These are phyloP conservation scores for Protobothrops flavoviridis DNA, from an alignment of 2,113 vertebrate species.

Conservation along the genomic window DNA sequence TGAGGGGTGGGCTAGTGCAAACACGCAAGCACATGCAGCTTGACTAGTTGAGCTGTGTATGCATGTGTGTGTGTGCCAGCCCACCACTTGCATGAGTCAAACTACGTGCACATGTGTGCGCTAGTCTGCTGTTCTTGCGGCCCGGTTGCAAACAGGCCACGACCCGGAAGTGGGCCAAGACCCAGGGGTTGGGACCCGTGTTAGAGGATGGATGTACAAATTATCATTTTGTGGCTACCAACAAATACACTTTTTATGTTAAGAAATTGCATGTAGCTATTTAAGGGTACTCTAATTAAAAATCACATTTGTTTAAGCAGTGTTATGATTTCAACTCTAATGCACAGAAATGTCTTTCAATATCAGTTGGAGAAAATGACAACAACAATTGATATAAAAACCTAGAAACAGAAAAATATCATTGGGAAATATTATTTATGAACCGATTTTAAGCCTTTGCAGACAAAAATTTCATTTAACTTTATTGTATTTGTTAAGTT, in stretches of 20 bases:
- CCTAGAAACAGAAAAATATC: neutral
- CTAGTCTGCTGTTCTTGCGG: too few relatives aligned
- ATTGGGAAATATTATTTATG: neutral
- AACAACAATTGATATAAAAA: neutral
- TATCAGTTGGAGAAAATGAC: neutral
- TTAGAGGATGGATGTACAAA: neutral
- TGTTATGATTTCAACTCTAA: constrained; percentile 24
- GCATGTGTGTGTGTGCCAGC: too few relatives aligned
- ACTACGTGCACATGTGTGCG: too few relatives aligned
- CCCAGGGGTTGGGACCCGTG: neutral
- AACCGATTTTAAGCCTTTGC: neutral
- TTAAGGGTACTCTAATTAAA: neutral
- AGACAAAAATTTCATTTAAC: neutral
- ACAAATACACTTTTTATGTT: neutral
- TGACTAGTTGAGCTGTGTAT: too few relatives aligned
- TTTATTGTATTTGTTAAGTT: constrained; percentile 1
- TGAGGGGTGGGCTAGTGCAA: too few relatives aligned
- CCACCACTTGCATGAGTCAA: too few relatives aligned
- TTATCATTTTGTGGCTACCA: neutral
- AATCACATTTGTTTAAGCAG: neutral
- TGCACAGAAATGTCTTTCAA: constrained; percentile 29
- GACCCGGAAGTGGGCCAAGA: too few relatives aligned
- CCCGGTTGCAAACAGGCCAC: too few relatives aligned
- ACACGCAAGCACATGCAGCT: too few relatives aligned
- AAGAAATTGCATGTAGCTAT: constrained; percentile 17